A percentile compares a stretch with the other conserved stretches of the same genome.
phyloP scores from a whole-genome alignment of 1,140 invertebrate species.

The Papilio polyxenes region DNA sequence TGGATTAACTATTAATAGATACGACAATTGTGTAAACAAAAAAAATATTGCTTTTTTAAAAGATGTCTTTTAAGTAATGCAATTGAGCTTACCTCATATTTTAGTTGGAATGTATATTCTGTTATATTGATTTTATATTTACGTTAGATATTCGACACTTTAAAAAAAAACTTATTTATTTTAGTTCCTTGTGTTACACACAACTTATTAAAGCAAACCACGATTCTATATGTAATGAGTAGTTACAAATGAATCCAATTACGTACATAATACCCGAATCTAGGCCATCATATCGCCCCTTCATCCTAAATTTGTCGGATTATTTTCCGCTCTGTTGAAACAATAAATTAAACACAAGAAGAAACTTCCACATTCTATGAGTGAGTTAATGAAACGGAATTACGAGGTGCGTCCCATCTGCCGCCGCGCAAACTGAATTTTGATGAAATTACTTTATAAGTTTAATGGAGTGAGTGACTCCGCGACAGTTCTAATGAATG shows the following conservation, averaged over 20 bases:
- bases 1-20: too few relatives aligned
- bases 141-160: too few relatives aligned
- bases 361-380: constrained; percentile 69
- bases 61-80: too few relatives aligned
- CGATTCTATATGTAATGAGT: neutral
- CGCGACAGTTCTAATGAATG: constrained; percentile 51
- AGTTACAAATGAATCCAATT: constrained; percentile 21
- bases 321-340: constrained; percentile 30
- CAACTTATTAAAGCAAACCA: neutral
- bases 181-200: neutral
- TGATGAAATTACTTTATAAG: constrained; percentile 74
- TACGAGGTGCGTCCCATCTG: constrained; percentile 74
- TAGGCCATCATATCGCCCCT: neutral
- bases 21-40: too few relatives aligned
- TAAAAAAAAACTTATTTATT: too few relatives aligned
- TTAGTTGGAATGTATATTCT: too few relatives aligned
- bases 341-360: constrained; percentile 68
- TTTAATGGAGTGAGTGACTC: constrained; percentile 68
- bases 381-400: constrained; percentile 76
- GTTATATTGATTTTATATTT: too few relatives aligned
- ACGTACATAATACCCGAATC: neutral
- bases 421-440: constrained; percentile 71
- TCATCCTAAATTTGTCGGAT: neutral
- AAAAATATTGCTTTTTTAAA: too few relatives aligned
- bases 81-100: too few relatives aligned